phyloP scores from a whole-genome alignment of 2,888 invertebrate genomes.

The Cryptus armator region DNA sequence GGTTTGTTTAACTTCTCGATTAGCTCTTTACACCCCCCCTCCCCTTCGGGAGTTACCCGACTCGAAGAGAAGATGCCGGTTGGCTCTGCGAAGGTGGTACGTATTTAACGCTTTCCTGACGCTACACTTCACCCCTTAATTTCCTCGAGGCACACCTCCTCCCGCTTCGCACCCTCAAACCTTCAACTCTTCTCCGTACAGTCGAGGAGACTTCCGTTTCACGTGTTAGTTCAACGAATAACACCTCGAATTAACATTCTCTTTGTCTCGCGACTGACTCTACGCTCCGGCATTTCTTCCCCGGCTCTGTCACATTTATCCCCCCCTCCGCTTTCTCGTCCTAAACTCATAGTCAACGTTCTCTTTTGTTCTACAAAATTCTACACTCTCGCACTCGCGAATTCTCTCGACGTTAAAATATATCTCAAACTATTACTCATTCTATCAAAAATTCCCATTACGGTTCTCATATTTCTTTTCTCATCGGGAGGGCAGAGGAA shows the following conservation, averaged over 20 bases:
- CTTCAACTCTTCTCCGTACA: slow-evolving; percentile 16
- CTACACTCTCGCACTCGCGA: background rate
- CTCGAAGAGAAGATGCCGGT: slow-evolving; percentile 32
- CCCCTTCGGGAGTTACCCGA: slow-evolving; percentile 50
- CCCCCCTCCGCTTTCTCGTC: background rate
- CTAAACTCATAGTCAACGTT: background rate
- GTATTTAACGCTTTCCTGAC: slow-evolving; percentile 66
- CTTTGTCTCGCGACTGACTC: slow-evolving; percentile 50
- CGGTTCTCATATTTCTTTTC: slow-evolving; percentile 14
- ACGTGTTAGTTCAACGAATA: slow-evolving; percentile 63
- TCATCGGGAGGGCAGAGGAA: slow-evolving; percentile 4
- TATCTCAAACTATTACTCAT: background rate
- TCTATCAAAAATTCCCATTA: slow-evolving; percentile 35
- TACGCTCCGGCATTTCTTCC: slow-evolving; percentile 11
- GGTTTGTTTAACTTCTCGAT: slow-evolving; percentile 72
- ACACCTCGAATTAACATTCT: slow-evolving; percentile 65
- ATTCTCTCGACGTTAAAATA: background rate
- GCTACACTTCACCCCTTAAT: slow-evolving; percentile 56
- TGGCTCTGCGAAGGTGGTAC: slow-evolving; percentile 57
- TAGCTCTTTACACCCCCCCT: slow-evolving; percentile 63
- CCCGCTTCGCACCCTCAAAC: slow-evolving; percentile 34
- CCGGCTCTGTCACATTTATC: slow-evolving; percentile 13
- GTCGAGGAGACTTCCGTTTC: slow-evolving; percentile 46
- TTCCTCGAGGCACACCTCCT: slow-evolving; percentile 50
- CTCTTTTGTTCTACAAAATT: background rate